phyloP scores from a whole-genome alignment of 2,797 vertebrate species.

The Ciconia nigra region DNA sequence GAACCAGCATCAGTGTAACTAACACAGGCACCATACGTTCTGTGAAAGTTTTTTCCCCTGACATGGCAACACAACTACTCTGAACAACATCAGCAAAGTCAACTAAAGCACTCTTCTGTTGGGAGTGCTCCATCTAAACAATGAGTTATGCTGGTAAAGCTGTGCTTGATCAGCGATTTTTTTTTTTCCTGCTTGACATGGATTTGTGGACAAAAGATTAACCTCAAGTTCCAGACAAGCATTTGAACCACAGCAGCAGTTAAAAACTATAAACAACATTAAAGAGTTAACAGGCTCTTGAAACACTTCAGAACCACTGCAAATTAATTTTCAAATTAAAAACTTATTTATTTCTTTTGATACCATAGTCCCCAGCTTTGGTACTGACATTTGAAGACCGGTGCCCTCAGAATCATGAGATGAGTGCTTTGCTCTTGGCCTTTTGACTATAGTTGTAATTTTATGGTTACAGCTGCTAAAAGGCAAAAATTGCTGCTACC shows the following conservation, averaged over 20 bases:
- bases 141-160: conserved; percentile 24
- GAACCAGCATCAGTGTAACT: not conserved
- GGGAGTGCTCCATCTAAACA: conserved; percentile 1
- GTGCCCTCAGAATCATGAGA: not conserved
- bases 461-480: not conserved
- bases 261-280: not conserved
- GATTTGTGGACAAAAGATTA: conserved; percentile 37
- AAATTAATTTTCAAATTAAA: not conserved
- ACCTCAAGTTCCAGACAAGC: not conserved
- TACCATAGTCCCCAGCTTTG: not conserved
- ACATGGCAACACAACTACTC: not conserved
- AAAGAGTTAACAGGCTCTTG: not conserved
- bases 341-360: not conserved
- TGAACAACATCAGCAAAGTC: conserved; percentile 26
- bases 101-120: conserved; percentile 29
- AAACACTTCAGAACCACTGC: not conserved
- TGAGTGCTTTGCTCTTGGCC: not conserved
- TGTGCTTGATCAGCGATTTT: not conserved
- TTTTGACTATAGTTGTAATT: not conserved
- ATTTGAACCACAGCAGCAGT: not conserved
- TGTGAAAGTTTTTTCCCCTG: not conserved
- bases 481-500: not conserved
- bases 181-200: not conserved
- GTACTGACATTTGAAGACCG: not conserved
- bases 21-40: not conserved